Percentiles rank a stretch among this genome's conserved stretches.
Conservation (phyloP, 1,140 invertebrate species). For the Diachasma alloeum region DNA sequence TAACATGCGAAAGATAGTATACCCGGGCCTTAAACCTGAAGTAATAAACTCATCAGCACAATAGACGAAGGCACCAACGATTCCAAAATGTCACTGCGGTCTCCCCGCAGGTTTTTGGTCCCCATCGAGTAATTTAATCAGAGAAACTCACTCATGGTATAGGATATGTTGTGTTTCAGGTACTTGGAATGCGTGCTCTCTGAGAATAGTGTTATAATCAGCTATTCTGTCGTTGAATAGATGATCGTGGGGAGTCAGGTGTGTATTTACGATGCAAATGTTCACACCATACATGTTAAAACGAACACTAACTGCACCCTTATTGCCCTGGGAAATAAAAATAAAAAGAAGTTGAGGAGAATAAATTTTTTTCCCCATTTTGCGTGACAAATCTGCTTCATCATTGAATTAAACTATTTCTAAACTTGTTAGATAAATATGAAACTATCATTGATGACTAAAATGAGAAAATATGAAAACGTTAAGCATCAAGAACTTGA, state of each 20-base stretch:
- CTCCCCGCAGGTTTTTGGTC: neutral
- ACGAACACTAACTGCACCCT: conserved; percentile 89
- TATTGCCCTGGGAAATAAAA: conserved; percentile 83
- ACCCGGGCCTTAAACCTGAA: too few relatives aligned
- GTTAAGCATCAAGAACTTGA: too few relatives aligned
- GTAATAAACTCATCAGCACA: too few relatives aligned
- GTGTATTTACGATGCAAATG: conserved; percentile 86
- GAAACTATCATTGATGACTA: too few relatives aligned
- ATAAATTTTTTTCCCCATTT: neutral
- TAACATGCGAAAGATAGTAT: too few relatives aligned
- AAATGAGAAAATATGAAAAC: too few relatives aligned
- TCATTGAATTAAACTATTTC: too few relatives aligned
- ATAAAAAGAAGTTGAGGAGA: neutral
- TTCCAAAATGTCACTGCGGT: too few relatives aligned
- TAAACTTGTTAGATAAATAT: too few relatives aligned
- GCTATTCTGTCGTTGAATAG: conserved; percentile 80
- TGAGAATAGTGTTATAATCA: conserved; percentile 86
- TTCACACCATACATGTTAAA: conserved; percentile 87
- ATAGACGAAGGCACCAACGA: too few relatives aligned
- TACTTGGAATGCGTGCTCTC: conserved; percentile 75
- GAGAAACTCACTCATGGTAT: conserved; percentile 82
- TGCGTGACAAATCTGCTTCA: too few relatives aligned
- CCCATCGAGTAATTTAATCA: neutral
- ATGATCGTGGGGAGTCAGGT: conserved; percentile 88
- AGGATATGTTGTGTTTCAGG: conserved; percentile 82